Percentiles rank a stretch among this genome's conserved stretches.
phyloP scores from a whole-genome alignment of 1,140 invertebrate species.

The Adoxophyes honmai region DNA sequence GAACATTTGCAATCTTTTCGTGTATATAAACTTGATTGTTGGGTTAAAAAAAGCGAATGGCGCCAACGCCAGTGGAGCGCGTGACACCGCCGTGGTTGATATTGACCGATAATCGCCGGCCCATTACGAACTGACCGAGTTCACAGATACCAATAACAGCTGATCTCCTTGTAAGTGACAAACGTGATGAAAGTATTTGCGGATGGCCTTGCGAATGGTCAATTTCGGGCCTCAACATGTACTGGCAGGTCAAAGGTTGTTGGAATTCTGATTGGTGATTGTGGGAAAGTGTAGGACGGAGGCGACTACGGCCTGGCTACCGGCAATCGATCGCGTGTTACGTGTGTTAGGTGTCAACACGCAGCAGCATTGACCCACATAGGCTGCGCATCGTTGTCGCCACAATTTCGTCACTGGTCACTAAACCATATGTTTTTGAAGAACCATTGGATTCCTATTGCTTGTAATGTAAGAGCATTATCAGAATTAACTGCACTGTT shows the following conservation, averaged over 20 bases:
- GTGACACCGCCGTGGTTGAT: not conserved
- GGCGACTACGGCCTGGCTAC: not conserved
- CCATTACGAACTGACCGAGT: conserved; percentile 6
- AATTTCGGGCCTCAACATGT: not conserved
- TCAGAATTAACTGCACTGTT: no score
- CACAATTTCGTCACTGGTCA: conserved; percentile 34
- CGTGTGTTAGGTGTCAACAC: conserved; percentile 40
- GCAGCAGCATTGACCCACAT: conserved; percentile 61
- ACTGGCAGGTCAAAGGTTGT: no score
- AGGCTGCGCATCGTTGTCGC: conserved; percentile 23
- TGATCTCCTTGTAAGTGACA: conserved; percentile 3
- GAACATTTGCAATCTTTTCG: not conserved
- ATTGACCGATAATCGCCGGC: conserved; percentile 7
- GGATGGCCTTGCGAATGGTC: not conserved
- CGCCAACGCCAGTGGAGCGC: not conserved
- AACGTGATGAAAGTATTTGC: conserved; percentile 9
- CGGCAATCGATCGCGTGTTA: not conserved
- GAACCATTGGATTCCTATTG: no score
- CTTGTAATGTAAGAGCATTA: no score
- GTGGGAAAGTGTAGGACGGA: no score
- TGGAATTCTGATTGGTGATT: no score
- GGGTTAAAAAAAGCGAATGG: not conserved
- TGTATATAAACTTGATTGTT: not conserved
- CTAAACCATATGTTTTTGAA: not conserved
- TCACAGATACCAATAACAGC: not conserved